Conservation (phyloP, 2,113 vertebrate species). For the Notothenia rossii region DNA sequence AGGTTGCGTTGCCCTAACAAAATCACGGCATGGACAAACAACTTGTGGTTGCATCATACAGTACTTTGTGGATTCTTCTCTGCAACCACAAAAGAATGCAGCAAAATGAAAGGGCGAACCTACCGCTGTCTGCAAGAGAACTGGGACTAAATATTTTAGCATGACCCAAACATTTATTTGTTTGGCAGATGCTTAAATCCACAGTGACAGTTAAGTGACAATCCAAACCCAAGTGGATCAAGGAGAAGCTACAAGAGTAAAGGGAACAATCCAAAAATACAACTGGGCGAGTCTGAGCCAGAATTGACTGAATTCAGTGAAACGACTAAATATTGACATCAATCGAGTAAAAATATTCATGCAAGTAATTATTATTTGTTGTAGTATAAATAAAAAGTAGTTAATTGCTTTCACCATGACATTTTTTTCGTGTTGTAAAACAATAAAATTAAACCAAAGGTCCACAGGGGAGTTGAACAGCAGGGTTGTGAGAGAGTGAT, state of each 20-base stretch:
- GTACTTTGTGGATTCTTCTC: background rate
- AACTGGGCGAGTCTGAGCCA: background rate
- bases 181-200: background rate
- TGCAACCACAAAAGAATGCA: background rate
- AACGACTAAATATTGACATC: background rate
- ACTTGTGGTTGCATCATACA: background rate
- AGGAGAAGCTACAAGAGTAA: background rate
- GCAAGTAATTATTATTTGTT: background rate
- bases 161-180: background rate
- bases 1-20: background rate
- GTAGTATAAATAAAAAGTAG: too few relatives aligned
- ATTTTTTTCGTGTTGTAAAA: conserved; percentile 13
- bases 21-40: background rate
- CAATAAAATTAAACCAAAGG: conserved; percentile 22
- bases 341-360: background rate
- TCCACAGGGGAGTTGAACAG: conserved; percentile 36
- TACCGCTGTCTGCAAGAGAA: background rate
- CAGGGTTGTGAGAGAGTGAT: conserved; percentile 32
- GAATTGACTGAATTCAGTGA: background rate
- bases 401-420: background rate
- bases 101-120: background rate
- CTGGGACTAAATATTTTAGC: background rate
- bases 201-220: background rate
- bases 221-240: background rate
- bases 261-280: background rate